Percentiles rank a stretch among this genome's conserved stretches.
phyloP scores from a whole-genome alignment of 2,797 vertebrate species.

The Danio tinwini region DNA sequence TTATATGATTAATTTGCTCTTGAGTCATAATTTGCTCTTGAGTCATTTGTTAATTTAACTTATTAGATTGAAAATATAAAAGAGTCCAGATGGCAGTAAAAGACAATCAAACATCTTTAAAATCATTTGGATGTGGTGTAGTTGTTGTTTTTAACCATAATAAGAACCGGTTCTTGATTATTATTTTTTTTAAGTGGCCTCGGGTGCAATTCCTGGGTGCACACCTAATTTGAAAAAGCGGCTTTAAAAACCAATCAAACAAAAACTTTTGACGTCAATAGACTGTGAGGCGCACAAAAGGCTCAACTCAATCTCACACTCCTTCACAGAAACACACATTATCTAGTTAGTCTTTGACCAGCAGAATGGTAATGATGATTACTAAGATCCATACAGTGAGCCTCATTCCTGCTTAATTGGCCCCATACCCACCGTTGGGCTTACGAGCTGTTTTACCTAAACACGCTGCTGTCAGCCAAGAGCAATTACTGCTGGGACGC shows the following conservation, averaged over 20 bases:
- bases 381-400: slow-evolving; percentile 21
- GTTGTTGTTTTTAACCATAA: neutral
- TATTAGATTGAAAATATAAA: neutral
- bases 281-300: neutral
- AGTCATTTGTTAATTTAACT: neutral
- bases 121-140: neutral
- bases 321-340: neutral
- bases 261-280: neutral
- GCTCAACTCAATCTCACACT: neutral
- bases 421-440: slow-evolving; percentile 21
- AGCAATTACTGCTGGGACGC: slow-evolving; percentile 44
- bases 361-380: slow-evolving; percentile 16
- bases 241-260: slow-evolving; percentile 7
- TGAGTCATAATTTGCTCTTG: no score
- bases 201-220: neutral
- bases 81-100: neutral
- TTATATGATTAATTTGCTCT: neutral
- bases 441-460: slow-evolving; percentile 39
- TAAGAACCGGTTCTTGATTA: neutral
- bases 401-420: slow-evolving; percentile 40
- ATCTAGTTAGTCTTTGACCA: neutral
- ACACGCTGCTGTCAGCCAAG: slow-evolving; percentile 39
- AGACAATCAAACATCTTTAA: neutral
- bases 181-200: neutral
- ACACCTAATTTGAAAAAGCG: slow-evolving; percentile 8